These are phyloP conservation scores for Syritta pipiens DNA, from an alignment of 2,888 invertebrate genomes.

Conservation along the genomic window DNA sequence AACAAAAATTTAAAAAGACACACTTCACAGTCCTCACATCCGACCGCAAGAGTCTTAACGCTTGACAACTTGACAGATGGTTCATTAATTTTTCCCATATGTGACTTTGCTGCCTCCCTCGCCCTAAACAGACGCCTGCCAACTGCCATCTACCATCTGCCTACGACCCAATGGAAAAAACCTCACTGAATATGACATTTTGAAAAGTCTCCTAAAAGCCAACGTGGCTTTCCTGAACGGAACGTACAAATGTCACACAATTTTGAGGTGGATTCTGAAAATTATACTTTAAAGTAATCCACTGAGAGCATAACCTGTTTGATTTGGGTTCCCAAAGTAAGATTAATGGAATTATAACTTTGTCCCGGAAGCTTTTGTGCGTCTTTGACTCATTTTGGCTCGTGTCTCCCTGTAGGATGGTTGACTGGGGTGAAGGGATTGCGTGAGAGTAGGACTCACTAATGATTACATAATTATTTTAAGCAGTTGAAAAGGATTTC, in stretches of 20 bases:
- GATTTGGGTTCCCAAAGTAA: not conserved
- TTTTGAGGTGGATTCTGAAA: not conserved
- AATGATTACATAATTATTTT: not conserved
- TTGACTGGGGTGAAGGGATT: not conserved
- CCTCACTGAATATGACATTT: not conserved
- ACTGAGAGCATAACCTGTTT: not conserved
- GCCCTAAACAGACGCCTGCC: not conserved
- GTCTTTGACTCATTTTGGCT: not conserved
- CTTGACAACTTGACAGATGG: conserved; percentile 26
- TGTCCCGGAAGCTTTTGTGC: not conserved
- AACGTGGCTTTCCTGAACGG: not conserved
- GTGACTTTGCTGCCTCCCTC: too few species aligned
- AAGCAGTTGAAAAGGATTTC: too few species aligned
- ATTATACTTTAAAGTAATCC: not conserved
- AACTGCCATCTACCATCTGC: not conserved
- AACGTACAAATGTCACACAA: not conserved
- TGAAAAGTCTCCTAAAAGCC: not conserved
- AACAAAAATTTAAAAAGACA: too few species aligned
- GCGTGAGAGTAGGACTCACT: not conserved
- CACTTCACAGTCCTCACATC: too few species aligned
- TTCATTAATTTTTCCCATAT: conserved; percentile 28
- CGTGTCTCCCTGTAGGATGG: not conserved
- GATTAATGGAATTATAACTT: conserved; percentile 28
- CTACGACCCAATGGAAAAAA: too few species aligned
- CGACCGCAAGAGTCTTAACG: not conserved